Evolutionary conservation across 1,140 invertebrate species (phyloP).

Genomic region (Drosophila nikananu): DNA sequence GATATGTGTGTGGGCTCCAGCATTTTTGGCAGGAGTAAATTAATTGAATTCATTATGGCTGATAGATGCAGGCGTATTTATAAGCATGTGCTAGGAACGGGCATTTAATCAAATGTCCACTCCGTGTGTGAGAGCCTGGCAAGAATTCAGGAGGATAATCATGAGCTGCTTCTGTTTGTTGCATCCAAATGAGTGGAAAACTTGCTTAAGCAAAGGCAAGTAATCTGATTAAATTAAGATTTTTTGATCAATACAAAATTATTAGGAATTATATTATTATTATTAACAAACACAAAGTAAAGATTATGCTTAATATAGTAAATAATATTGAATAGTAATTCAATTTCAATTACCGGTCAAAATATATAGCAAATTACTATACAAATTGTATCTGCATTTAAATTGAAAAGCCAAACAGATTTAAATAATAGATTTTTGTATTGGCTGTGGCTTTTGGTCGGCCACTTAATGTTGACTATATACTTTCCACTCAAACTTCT

Average conservation of each 20-base stretch:
- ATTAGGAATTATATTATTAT: not conserved
- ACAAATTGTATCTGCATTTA: not conserved
- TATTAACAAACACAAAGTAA: not conserved
- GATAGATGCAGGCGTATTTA: conserved; percentile 56
- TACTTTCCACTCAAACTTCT: not conserved
- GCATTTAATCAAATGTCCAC: conserved; percentile 67
- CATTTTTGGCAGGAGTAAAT: conserved; percentile 70
- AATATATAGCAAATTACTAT: not conserved
- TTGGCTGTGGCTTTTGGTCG: not conserved
- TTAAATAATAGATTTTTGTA: conserved; percentile 14
- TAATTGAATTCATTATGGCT: conserved; percentile 80
- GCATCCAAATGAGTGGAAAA: conserved; percentile 15
- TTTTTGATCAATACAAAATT: not conserved
- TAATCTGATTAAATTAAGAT: conserved; percentile 20
- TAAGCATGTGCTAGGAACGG: conserved; percentile 57
- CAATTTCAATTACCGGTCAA: not conserved
- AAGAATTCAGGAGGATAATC: conserved; percentile 24
- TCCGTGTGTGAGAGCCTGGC: not conserved
- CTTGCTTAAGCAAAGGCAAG: not conserved
- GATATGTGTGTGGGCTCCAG: conserved; percentile 10
- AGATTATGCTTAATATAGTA: not conserved
- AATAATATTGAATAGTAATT: not conserved
- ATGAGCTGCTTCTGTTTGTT: conserved; percentile 14
- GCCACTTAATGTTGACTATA: conserved; percentile 8
- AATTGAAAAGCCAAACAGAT: conserved; percentile 1